Conservation (phyloP, 2,113 vertebrate genomes). For the Gallinago undulata region DNA sequence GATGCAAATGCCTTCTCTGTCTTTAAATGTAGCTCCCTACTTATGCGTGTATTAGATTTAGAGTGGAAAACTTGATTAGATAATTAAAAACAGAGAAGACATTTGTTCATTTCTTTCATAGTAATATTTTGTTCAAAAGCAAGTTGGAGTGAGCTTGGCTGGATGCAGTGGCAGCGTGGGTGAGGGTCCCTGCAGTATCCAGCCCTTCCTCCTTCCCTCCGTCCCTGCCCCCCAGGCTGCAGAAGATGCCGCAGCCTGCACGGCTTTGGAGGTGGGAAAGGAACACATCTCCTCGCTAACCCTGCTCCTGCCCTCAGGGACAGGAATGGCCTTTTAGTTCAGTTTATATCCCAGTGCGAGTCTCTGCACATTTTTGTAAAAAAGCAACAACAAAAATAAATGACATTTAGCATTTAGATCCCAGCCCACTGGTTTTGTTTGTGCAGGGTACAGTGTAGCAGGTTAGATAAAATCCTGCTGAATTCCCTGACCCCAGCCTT, state of each 20-base stretch:
- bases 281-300: rapidly evolving
- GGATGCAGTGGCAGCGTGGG: rapidly evolving
- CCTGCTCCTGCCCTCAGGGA: not conserved
- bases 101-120: not conserved
- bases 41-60: not conserved
- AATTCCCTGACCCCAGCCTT: not conserved
- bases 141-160: not conserved
- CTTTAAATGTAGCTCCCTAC: not conserved
- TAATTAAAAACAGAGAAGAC: not conserved
- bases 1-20: slow-evolving; percentile 27
- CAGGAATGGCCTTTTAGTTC: not conserved
- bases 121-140: not conserved
- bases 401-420: not conserved
- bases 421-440: not conserved
- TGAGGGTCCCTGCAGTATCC: not conserved
- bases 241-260: rapidly evolving
- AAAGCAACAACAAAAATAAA: not conserved
- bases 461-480: not conserved
- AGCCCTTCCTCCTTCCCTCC: not conserved
- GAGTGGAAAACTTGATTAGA: not conserved
- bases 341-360: not conserved
- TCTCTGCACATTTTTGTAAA: not conserved
- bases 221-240: not conserved
- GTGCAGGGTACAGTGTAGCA: not conserved
- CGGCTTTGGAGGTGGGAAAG: not conserved